phyloP scores from a whole-genome alignment of 2,797 vertebrate species.

The Rhinophrynus dorsalis region DNA sequence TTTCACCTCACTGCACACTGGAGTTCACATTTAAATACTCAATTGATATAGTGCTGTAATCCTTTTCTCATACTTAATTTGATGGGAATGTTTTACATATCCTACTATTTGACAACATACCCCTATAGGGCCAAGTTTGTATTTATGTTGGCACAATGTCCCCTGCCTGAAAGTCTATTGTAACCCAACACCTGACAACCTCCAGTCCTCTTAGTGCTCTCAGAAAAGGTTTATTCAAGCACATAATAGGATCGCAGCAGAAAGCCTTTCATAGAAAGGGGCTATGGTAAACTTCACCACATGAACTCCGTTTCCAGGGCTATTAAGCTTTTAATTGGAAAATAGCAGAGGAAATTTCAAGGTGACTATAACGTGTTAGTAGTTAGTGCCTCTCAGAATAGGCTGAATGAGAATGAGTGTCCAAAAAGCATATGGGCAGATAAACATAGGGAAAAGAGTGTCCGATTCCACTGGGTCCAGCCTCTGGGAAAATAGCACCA shows the following conservation, averaged over 20 bases:
- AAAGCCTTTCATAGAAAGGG: slow-evolving; percentile 82
- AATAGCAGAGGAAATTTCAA: slow-evolving; percentile 94
- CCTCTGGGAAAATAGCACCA: slow-evolving; percentile 48
- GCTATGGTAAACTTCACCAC: slow-evolving; percentile 87
- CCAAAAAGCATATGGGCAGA: slow-evolving; percentile 68
- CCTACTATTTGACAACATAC: slow-evolving; percentile 73
- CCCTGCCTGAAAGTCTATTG: slow-evolving; percentile 83
- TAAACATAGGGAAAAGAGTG: slow-evolving; percentile 54
- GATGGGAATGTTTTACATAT: slow-evolving; percentile 67
- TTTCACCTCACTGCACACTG: slow-evolving; percentile 60
- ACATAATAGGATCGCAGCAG: slow-evolving; percentile 93
- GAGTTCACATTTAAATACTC: slow-evolving; percentile 56
- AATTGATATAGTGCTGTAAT: slow-evolving; percentile 65
- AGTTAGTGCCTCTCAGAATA: slow-evolving; percentile 77
- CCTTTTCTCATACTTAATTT: slow-evolving; percentile 63
- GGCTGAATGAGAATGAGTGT: slow-evolving; percentile 68
- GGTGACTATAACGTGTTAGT: slow-evolving; percentile 87
- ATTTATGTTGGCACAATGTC: slow-evolving; percentile 77
- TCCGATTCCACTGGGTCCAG: slow-evolving; percentile 39
- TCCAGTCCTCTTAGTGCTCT: slow-evolving; percentile 81
- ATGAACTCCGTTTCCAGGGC: slow-evolving; percentile 94
- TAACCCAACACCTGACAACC: slow-evolving; percentile 91
- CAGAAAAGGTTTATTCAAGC: slow-evolving; percentile 98
- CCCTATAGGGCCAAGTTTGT: slow-evolving; percentile 66
- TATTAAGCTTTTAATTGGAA: slow-evolving; percentile 99